phyloP scores from a whole-genome alignment of 2,888 invertebrate species.

The Dolichopus griseipennis region DNA sequence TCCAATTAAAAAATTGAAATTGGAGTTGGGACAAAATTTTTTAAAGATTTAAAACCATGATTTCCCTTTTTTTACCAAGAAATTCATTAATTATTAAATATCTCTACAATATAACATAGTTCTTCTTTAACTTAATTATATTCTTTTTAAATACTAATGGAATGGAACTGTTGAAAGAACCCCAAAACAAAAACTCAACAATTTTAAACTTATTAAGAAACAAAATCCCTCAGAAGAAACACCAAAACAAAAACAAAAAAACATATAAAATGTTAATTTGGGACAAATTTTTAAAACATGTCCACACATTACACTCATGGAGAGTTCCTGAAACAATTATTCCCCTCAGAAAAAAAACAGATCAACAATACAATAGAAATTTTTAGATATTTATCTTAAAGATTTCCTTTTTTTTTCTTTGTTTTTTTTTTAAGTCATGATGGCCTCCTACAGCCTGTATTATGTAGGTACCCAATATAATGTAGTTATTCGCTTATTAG shows the following conservation, averaged over 20 bases:
- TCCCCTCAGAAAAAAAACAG: background rate
- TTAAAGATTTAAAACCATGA: no score
- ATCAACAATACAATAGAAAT: background rate
- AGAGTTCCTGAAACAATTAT: background rate
- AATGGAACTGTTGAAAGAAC: background rate
- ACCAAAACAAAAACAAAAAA: background rate
- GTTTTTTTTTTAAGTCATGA: background rate
- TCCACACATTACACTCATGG: background rate
- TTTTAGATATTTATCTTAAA: background rate
- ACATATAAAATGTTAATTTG: background rate
- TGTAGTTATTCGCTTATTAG: background rate
- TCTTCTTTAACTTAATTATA: background rate
- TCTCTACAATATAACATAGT: background rate
- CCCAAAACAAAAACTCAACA: background rate
- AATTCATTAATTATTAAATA: background rate
- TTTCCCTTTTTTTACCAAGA: no score
- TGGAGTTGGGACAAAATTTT: no score
- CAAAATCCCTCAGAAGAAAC: no score
- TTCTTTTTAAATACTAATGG: background rate
- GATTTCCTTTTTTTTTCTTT: background rate
- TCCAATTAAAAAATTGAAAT: no score
- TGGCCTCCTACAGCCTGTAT: conserved; percentile 2
- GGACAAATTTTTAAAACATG: conserved; percentile 1
- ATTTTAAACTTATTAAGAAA: background rate
- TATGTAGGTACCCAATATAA: background rate